Conservation (phyloP, 2,113 vertebrate genomes). For the Calidris pugnax region DNA sequence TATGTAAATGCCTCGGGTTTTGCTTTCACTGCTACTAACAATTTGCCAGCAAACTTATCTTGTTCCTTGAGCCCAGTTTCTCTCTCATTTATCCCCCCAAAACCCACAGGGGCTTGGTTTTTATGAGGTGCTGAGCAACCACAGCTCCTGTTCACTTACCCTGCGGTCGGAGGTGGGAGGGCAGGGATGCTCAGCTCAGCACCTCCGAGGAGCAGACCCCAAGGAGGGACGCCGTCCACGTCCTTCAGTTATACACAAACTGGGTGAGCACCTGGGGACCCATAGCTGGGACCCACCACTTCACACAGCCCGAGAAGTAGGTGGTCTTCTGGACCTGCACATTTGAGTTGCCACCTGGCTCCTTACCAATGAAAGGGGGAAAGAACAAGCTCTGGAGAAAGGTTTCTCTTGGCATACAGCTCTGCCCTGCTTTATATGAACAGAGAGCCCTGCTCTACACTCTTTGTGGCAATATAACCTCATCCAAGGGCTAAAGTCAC, state of each 20-base stretch:
- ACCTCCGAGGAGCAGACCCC: background rate
- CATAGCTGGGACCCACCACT: background rate
- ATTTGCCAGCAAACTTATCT: background rate
- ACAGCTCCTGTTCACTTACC: background rate
- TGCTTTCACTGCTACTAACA: background rate
- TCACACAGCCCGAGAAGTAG: rapidly evolving
- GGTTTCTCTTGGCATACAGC: background rate
- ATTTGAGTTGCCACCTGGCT: background rate
- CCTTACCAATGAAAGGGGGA: background rate
- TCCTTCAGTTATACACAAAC: background rate
- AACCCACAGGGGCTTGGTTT: background rate
- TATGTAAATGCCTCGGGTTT: background rate
- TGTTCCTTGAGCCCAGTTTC: background rate
- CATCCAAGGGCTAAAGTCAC: background rate
- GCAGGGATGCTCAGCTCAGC: background rate
- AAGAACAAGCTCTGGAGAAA: background rate
- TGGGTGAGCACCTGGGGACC: background rate
- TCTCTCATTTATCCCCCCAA: background rate
- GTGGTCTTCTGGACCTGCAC: background rate
- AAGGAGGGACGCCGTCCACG: rapidly evolving
- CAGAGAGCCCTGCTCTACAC: background rate
- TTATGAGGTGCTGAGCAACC: constrained; percentile 25
- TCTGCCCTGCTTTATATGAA: background rate
- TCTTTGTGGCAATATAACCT: rapidly evolving
- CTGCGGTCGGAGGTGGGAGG: background rate